A percentile compares a stretch with the other conserved stretches of the same genome.
Conservation (phyloP, 2,888 invertebrate genomes). For the Phasia obesa region DNA sequence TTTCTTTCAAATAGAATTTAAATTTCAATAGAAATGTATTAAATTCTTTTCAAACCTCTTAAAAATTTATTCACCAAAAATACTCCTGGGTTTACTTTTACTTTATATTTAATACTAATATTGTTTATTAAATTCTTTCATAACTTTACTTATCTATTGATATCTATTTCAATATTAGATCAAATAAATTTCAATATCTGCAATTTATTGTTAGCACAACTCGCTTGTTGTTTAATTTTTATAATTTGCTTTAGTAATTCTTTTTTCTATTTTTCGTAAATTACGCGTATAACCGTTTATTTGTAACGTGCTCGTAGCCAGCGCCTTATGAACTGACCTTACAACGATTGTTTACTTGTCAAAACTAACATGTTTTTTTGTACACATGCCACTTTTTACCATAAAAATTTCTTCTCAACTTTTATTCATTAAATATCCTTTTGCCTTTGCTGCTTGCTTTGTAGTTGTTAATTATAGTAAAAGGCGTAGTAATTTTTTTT, state of each 20-base stretch:
- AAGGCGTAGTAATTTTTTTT: conserved; percentile 28
- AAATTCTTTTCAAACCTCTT: background rate
- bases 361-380: conserved; percentile 50
- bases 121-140: background rate
- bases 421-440: conserved; percentile 38
- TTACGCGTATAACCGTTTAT: conserved; percentile 46
- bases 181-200: background rate
- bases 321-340: conserved; percentile 78
- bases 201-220: background rate
- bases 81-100: background rate
- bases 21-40: background rate
- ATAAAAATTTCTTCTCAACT: conserved; percentile 24
- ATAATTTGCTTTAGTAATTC: background rate
- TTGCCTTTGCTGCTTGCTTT: background rate
- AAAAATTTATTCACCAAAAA: background rate
- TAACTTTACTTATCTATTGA: background rate
- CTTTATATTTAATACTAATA: background rate
- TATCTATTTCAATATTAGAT: background rate
- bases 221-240: background rate
- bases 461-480: conserved; percentile 54
- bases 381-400: conserved; percentile 28
- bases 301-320: conserved; percentile 75
- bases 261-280: background rate
- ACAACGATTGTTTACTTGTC: conserved; percentile 59
- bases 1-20: background rate